Conservation (phyloP, 2,797 vertebrate species). For the Dallia pectoralis region DNA sequence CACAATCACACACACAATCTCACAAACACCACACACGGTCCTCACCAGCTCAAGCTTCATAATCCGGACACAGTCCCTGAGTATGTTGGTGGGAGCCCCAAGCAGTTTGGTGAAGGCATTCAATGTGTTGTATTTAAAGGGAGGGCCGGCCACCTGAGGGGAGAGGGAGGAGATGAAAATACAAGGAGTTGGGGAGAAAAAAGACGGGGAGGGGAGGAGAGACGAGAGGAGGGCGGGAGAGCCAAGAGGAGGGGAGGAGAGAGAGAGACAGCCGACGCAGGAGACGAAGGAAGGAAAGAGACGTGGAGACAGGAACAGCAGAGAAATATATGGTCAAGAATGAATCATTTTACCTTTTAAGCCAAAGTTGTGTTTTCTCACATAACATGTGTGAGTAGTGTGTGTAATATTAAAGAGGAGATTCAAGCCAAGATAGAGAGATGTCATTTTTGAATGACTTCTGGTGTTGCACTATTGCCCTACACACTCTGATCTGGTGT, state of each 20-base stretch:
- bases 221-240: not conserved
- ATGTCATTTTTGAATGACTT: too few relatives aligned
- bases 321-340: too few relatives aligned
- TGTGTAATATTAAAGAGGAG: not conserved
- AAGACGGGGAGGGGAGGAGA: slow-evolving; percentile 13
- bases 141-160: slow-evolving; percentile 92
- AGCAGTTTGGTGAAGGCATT: slow-evolving; percentile 98
- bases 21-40: slow-evolving; percentile 12
- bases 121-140: slow-evolving; percentile 98
- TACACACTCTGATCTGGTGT: not conserved
- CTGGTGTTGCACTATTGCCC: too few relatives aligned
- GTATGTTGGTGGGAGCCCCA: slow-evolving; percentile 95
- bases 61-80: slow-evolving; percentile 97
- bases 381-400: too few relatives aligned
- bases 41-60: slow-evolving; percentile 98
- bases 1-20: not conserved
- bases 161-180: not conserved
- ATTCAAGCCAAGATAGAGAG: too few relatives aligned
- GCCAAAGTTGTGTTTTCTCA: too few relatives aligned
- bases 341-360: too few relatives aligned
- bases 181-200: too few relatives aligned
- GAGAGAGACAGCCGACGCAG: too few relatives aligned
- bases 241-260: too few relatives aligned
- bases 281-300: too few relatives aligned
- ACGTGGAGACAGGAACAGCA: too few relatives aligned